Evolutionary conservation across 2,888 invertebrate species (phyloP), one percentile per base, ranked within the genome.

Genomic region (Bellardia bayeri): DNA sequence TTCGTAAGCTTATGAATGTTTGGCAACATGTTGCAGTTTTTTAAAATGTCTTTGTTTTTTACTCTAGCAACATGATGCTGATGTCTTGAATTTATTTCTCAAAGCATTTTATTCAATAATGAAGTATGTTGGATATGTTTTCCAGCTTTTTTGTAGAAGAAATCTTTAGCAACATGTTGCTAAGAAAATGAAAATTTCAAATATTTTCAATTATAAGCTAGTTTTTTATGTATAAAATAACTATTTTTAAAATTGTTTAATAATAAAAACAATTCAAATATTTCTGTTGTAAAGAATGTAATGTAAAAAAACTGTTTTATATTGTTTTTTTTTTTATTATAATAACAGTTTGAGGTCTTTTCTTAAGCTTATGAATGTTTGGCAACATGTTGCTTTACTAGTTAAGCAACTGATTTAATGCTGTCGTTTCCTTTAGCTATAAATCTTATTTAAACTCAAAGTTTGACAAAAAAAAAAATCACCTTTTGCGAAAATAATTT

Each of bases 371-470:
- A 37, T 13, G 0, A 11, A 45, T 3, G 16, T 13, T 58, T 9
- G 23, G 58, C 54, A 72, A 72, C 64, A 83, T 83, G 83, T 66
- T 71, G 83, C 78, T 40, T 45, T n/a, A 63, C 76, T 33, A 64
- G 42, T 33, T 58, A n/a, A 42, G 13, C 16, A 6, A 37, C 4
- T 37, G 4, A 37, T 37, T 30, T 9, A 9, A 61, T 76, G 9
- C 14, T 69, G 13, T 42, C 61, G 3, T 51, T 82, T 49, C 58
- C 49, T 45, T 40, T 49, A 9, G 7, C 42, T 68, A 63, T 83
- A 64, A 71, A 76, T 83, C 69, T 75, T 63, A 37, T 61, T 61
- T 42, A 72, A 33, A 56, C 42, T 81, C 58, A 42, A 56, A 66
- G 76, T 42, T 40, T 40, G 14, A 11, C 3, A 2, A 37, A 37